phyloP scores from a whole-genome alignment of 2,797 vertebrate genomes.

The Capromys pilorides region DNA sequence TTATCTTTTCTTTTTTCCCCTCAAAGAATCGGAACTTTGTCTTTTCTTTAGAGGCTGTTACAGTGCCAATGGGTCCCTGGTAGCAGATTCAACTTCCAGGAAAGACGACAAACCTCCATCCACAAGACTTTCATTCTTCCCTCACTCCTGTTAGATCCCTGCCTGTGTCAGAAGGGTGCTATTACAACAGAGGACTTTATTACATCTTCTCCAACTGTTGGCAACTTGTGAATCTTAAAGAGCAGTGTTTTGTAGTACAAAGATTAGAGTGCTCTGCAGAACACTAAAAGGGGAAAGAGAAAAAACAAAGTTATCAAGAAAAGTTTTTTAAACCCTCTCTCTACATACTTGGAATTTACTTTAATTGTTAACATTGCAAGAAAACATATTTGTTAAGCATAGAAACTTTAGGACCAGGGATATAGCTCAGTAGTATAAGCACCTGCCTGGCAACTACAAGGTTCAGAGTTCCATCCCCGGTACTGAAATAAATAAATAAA shows the following conservation, averaged over 20 bases:
- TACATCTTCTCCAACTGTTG: conserved; percentile 84
- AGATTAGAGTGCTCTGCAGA: conserved; percentile 64
- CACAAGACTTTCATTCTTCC: conserved; percentile 80
- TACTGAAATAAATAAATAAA: too few species aligned
- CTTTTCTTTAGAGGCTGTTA: conserved; percentile 44
- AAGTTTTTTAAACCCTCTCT: conserved; percentile 72
- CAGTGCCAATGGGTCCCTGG: conserved; percentile 19
- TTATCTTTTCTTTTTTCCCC: background rate
- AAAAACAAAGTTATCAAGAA: conserved; percentile 73
- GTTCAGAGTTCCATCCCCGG: too few species aligned
- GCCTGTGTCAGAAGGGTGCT: conserved; percentile 80
- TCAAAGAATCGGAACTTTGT: conserved; percentile 38
- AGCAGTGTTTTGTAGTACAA: conserved; percentile 80
- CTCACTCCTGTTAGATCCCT: conserved; percentile 79
- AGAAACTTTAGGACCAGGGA: conserved; percentile 58
- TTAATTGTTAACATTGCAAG: conserved; percentile 72
- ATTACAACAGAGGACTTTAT: conserved; percentile 83
- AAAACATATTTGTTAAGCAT: conserved; percentile 68
- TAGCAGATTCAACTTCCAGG: conserved; percentile 65
- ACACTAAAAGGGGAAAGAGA: conserved; percentile 69
- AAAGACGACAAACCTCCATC: conserved; percentile 78
- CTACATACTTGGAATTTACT: conserved; percentile 62
- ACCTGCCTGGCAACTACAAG: too few species aligned
- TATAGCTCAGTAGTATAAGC: too few species aligned
- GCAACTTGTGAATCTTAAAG: conserved; percentile 83